Evolutionary conservation across 1,140 invertebrate species (phyloP).

Genomic region (Adelges cooleyi): DNA sequence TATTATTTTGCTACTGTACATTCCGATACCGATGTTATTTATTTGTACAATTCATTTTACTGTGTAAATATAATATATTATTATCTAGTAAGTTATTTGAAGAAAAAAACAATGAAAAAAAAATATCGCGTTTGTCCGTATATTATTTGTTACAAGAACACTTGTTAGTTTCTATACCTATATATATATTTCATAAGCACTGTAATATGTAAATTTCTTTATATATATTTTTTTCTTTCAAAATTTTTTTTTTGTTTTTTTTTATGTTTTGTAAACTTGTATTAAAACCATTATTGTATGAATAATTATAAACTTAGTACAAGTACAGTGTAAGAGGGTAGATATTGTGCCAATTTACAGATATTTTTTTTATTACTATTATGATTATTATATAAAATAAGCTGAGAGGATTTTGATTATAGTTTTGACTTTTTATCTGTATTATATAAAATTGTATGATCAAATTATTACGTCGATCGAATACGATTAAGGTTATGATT

Average conservation of each 20-base stretch:
- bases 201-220: background rate
- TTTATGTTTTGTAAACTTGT: background rate
- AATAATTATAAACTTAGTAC: slow-evolving; percentile 12
- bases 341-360: slow-evolving; percentile 23
- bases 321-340: slow-evolving; percentile 25
- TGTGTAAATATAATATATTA: slow-evolving; percentile 20
- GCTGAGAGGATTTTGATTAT: background rate
- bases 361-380: slow-evolving; percentile 6
- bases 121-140: slow-evolving; percentile 15
- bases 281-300: slow-evolving; percentile 6
- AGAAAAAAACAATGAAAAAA: background rate
- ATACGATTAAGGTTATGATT: slow-evolving; percentile 22
- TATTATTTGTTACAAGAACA: slow-evolving; percentile 16
- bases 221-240: background rate
- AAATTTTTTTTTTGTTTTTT: slow-evolving; percentile 2
- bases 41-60: slow-evolving; percentile 13
- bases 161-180: slow-evolving; percentile 15
- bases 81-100: slow-evolving; percentile 19
- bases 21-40: slow-evolving; percentile 24
- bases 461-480: slow-evolving; percentile 11
- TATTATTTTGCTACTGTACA: slow-evolving; percentile 18
- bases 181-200: slow-evolving; percentile 4
- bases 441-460: background rate
- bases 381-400: background rate
- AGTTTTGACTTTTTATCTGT: slow-evolving; percentile 16